Percentiles rank a stretch among this genome's conserved stretches.
phyloP scores from a whole-genome alignment of 2,797 vertebrate genomes.

The Girardinus metallicus region DNA sequence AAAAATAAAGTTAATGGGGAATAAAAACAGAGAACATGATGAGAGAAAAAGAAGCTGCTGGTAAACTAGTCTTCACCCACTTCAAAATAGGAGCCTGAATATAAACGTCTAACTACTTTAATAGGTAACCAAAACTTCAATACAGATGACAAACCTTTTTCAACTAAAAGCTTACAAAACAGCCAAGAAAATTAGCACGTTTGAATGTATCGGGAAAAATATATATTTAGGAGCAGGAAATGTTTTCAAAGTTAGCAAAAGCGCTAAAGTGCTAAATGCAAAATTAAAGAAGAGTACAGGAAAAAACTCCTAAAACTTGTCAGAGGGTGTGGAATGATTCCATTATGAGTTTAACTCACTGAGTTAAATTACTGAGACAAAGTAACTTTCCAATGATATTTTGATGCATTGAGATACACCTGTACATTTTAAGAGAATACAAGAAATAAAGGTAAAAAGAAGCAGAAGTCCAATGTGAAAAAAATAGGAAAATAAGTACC shows the following conservation, averaged over 20 bases:
- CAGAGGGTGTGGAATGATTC: background rate
- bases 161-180: background rate
- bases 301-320: background rate
- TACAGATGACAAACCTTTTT: background rate
- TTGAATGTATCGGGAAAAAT: background rate
- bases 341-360: background rate
- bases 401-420: background rate
- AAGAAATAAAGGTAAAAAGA: background rate
- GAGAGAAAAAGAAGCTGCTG: background rate
- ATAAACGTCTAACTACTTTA: background rate
- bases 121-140: background rate
- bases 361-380: background rate
- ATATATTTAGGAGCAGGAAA: background rate
- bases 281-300: background rate
- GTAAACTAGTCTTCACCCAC: background rate
- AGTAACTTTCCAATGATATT: background rate
- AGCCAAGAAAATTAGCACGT: background rate
- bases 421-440: constrained; percentile 1
- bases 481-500: constrained; percentile 75
- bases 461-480: background rate
- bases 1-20: no score
- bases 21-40: background rate
- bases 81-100: background rate
- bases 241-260: background rate
- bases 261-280: background rate